Percentiles rank a stretch among this genome's conserved stretches.
These are phyloP conservation scores for Xiphophorus birchmanni DNA, from an alignment of 2,797 vertebrate genomes.

Conservation along the genomic window DNA sequence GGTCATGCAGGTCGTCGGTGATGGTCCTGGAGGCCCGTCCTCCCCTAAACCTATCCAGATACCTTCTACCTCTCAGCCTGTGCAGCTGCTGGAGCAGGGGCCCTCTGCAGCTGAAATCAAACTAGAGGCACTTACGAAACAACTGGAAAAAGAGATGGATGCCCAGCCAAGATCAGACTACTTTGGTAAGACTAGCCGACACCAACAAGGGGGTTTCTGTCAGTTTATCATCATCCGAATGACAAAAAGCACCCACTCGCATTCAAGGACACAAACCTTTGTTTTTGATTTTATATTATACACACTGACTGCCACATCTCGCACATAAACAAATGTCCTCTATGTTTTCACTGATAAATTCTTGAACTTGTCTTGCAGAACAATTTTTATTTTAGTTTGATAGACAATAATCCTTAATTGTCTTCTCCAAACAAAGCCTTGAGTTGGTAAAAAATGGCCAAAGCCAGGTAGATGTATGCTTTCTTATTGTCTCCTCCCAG, in stretches of 20 bases:
- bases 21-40: slow-evolving; percentile 62
- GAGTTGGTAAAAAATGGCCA: slow-evolving; percentile 21
- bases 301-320: slow-evolving; percentile 13
- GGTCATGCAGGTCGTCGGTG: slow-evolving; percentile 20
- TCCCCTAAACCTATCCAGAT: slow-evolving; percentile 73
- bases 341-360: slow-evolving; percentile 23
- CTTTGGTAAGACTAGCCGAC: slow-evolving; percentile 87
- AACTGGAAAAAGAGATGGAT: slow-evolving; percentile 95
- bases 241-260: slow-evolving; percentile 25
- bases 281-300: slow-evolving; percentile 26
- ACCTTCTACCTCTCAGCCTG: slow-evolving; percentile 81
- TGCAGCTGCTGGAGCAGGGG: slow-evolving; percentile 77
- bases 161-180: slow-evolving; percentile 90
- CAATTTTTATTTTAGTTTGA: slow-evolving; percentile 39
- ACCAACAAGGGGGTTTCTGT: slow-evolving; percentile 36
- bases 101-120: slow-evolving; percentile 88
- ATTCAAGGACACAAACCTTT: slow-evolving; percentile 35
- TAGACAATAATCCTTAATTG: slow-evolving; percentile 18
- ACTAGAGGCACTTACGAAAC: slow-evolving; percentile 92
- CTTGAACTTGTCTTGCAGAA: slow-evolving; percentile 2
- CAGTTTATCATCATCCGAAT: slow-evolving; percentile 10
- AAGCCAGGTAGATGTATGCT: slow-evolving; percentile 14
- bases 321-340: neutral
- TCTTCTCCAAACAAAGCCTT: slow-evolving; percentile 17
- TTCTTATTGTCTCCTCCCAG: slow-evolving; percentile 20